Percentiles rank a stretch among this genome's conserved stretches.
phyloP scores from a whole-genome alignment of 1,140 invertebrate species.

The Halyomorpha halys region DNA sequence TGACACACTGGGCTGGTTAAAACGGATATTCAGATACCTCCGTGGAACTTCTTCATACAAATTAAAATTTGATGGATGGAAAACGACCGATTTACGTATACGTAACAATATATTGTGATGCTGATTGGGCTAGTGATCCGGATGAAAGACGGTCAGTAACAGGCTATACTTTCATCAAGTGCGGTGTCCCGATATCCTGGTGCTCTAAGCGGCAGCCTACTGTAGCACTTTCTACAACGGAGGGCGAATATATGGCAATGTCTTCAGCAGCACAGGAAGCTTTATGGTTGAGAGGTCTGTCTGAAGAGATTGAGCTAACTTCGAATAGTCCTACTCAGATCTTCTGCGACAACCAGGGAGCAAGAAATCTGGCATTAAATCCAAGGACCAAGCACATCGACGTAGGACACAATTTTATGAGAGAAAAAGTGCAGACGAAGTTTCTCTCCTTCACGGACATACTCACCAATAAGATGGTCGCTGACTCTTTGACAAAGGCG shows the following conservation, averaged over 20 bases:
- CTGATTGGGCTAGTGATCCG: not conserved
- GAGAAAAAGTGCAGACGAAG: no score
- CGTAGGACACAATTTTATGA: no score
- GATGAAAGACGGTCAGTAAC: not conserved
- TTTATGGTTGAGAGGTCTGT: not conserved
- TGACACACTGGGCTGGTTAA: not conserved
- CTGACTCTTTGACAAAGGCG: no score
- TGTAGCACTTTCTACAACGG: not conserved
- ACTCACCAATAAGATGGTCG: no score
- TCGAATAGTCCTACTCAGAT: no score
- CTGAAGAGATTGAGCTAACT: no score
- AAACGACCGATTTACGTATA: not conserved
- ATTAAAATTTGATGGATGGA: not conserved
- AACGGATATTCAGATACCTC: constrained; percentile 3
- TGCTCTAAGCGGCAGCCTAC: not conserved
- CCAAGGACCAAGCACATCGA: no score
- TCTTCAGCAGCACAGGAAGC: not conserved
- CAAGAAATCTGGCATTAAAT: no score
- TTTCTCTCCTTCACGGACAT: no score
- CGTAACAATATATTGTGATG: no score
- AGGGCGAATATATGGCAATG: constrained; percentile 6
- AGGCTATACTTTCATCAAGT: not conserved
- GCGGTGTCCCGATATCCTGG: not conserved
- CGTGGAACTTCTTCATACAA: not conserved
- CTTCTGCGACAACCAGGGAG: no score